Evolutionary conservation across 2,888 invertebrate genomes (phyloP), one percentile per base, ranked within the genome.

Genomic region (Tribolium freemani): DNA sequence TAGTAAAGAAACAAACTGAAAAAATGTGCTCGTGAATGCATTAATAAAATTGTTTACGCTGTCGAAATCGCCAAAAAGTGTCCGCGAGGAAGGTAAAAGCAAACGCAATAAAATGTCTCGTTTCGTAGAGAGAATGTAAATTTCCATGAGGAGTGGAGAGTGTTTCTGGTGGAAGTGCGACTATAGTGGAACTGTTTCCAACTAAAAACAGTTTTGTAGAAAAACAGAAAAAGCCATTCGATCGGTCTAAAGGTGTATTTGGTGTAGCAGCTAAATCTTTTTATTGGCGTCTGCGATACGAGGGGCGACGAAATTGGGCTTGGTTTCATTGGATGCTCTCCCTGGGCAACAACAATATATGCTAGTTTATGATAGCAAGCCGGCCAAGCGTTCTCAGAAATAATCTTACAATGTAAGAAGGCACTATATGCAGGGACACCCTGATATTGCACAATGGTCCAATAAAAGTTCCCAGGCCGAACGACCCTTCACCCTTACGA

Each of bases 231-330:
- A 69, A 69, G 61, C 54, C 46, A 50, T 54, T 61, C 60, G 69
- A 60, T 63, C 61, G 45, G 21, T 45, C 54, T 20, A 64, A 70
- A 70, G 63, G 70, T 70, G 63, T 69, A 60, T 60, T 45, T 60
- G 3, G 45, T 48, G 50, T 50, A 31, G 38, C 11, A 45, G 38
- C 57, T 44, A 57, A 63, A 72, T 75, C 72, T 78, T 78, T 76
- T 76, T 76, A 76, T 74, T 76, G 73, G 76, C 75, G 74, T 77
- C 75, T 74, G 76, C 63, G 69, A 75, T 68, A 51, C 54, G 69
- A 74, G 66, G 53, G 72, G 67, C 68, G 56, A 72, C 57, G 68
- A 72, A 69, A 72, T 58, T 51, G 68, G 61, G 54, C 58, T 69
- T 63, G 72, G 63, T 72, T 63, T 69, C 53, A 50, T 61, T 54